A percentile compares a stretch with the other conserved stretches of the same genome.
Conservation (phyloP, 2,888 invertebrate genomes). For the Glaucopsyche alexis region DNA sequence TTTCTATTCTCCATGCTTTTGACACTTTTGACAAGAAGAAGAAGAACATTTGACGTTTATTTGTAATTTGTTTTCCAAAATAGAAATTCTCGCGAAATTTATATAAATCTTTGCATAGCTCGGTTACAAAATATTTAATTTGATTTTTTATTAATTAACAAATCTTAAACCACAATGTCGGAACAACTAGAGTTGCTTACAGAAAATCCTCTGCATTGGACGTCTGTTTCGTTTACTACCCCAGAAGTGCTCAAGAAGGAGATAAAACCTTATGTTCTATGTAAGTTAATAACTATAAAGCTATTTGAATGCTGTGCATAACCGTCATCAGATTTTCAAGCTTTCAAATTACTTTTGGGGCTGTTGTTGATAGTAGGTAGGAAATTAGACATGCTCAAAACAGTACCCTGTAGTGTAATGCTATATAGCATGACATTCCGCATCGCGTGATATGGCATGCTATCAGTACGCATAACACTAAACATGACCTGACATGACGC, state of each 20-base stretch:
- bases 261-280: conserved; percentile 68
- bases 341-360: too few species aligned
- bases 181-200: conserved; percentile 67
- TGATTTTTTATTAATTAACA: not conserved
- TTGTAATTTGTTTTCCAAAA: too few species aligned
- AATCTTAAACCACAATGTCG: conserved; percentile 53
- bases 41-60: not conserved
- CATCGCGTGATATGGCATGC: too few species aligned
- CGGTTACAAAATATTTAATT: not conserved
- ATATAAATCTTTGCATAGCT: not conserved
- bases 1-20: too few species aligned
- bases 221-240: conserved; percentile 54
- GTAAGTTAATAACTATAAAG: conserved; percentile 47
- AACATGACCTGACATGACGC: too few species aligned
- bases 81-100: too few species aligned
- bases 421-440: too few species aligned
- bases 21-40: not conserved
- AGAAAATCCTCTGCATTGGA: conserved; percentile 66
- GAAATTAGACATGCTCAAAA: too few species aligned
- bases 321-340: not conserved
- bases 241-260: conserved; percentile 72
- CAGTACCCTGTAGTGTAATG: too few species aligned
- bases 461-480: too few species aligned
- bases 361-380: too few species aligned
- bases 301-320: not conserved